These are phyloP conservation scores for Drosophila repleta DNA, from an alignment of 1,140 invertebrate species.

Conservation along the genomic window DNA sequence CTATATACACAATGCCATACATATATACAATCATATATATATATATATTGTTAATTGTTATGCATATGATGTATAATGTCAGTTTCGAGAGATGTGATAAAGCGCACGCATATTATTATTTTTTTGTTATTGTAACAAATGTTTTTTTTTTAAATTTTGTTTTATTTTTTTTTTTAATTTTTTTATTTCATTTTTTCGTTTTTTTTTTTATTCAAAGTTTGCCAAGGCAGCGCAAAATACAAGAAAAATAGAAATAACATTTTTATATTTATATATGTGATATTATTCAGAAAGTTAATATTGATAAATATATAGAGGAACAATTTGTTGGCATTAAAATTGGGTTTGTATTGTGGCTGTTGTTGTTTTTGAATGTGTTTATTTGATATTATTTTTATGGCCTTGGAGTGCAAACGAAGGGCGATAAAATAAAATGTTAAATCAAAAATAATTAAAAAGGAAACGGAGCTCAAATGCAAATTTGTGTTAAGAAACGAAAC, in stretches of 20 bases:
- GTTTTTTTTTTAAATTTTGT: constrained; percentile 29
- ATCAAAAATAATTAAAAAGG: background rate
- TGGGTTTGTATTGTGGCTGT: constrained; percentile 34
- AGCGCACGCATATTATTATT: constrained; percentile 65
- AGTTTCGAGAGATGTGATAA: constrained; percentile 53
- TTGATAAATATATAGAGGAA: constrained; percentile 38
- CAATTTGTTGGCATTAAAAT: constrained; percentile 35
- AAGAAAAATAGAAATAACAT: constrained; percentile 79
- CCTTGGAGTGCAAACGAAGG: constrained; percentile 42
- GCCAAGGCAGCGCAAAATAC: constrained; percentile 82
- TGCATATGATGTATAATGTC: constrained; percentile 43
- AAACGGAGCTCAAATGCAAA: constrained; percentile 28
- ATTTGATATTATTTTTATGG: constrained; percentile 16
- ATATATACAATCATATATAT: constrained; percentile 32
- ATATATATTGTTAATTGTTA: constrained; percentile 29
- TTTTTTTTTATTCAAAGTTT: constrained; percentile 72
- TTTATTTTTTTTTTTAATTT: constrained; percentile 30
- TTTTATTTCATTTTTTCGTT: constrained; percentile 40
- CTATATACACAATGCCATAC: constrained; percentile 83
- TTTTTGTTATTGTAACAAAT: constrained; percentile 9
- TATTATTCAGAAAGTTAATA: constrained; percentile 43
- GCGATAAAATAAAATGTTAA: constrained; percentile 7
- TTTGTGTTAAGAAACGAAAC: constrained; percentile 33
- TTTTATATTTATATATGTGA: constrained; percentile 50
- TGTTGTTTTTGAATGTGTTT: constrained; percentile 27